phyloP scores from a whole-genome alignment of 2,888 invertebrate species.

The Geotrupes spiniger region DNA sequence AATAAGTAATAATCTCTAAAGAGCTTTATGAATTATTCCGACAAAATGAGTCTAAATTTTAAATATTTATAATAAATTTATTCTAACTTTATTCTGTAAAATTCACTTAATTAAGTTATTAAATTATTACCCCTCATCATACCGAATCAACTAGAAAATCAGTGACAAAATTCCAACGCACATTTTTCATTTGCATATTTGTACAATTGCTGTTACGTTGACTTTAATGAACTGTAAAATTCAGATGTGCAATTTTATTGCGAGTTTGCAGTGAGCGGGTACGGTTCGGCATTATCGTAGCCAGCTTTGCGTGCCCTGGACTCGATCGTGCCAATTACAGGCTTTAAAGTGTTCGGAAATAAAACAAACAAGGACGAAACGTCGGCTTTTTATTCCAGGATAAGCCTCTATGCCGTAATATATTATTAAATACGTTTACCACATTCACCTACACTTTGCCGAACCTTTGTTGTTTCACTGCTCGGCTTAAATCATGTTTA shows the following conservation, averaged over 20 bases:
- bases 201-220: no score
- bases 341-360: slow-evolving; percentile 42
- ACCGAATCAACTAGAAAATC: no score
- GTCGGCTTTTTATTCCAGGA: slow-evolving; percentile 35
- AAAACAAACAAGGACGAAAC: slow-evolving; percentile 37
- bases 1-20: no score
- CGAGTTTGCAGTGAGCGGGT: neutral
- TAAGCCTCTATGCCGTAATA: slow-evolving; percentile 31
- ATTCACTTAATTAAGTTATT: no score
- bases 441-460: slow-evolving; percentile 22
- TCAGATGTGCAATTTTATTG: slow-evolving; percentile 4
- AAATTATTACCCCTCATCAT: no score
- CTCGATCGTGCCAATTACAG: slow-evolving; percentile 45
- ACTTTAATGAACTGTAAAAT: neutral
- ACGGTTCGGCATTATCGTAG: slow-evolving; percentile 12
- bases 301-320: slow-evolving; percentile 40
- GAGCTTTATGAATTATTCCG: no score
- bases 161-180: no score
- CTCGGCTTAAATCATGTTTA: no score
- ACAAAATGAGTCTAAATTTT: no score
- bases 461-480: neutral
- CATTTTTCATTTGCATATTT: no score
- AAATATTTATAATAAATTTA: no score
- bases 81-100: no score
- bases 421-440: slow-evolving; percentile 34